phyloP scores from a whole-genome alignment of 2,113 vertebrate species.

The Chrysochloris asiatica region DNA sequence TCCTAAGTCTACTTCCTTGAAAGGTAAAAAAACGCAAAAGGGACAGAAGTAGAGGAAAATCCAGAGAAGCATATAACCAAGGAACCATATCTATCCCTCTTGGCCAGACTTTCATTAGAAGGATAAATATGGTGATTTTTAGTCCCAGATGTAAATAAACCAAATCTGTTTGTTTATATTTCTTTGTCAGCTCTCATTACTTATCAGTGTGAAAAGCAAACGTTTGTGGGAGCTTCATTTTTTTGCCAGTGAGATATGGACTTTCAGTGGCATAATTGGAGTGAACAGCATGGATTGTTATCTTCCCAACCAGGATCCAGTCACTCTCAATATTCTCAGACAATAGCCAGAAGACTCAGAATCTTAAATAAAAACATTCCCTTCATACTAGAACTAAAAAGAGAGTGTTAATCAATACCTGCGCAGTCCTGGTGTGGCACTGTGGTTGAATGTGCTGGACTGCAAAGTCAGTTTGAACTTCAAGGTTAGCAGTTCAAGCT shows the following conservation, averaged over 20 bases:
- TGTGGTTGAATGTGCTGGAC: too few relatives aligned
- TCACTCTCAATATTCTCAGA: slow-evolving; percentile 28
- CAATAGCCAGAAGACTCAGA: slow-evolving; percentile 32
- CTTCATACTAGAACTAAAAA: slow-evolving; percentile 11
- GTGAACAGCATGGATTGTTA: slow-evolving; percentile 6
- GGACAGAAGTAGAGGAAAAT: not conserved
- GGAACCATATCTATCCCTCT: not conserved
- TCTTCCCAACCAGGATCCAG: slow-evolving; percentile 14
- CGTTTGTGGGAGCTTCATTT: slow-evolving; percentile 28
- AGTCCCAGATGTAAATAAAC: not conserved
- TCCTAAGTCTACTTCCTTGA: not conserved
- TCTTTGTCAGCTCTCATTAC: slow-evolving; percentile 50
- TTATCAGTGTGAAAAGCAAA: slow-evolving; percentile 13
- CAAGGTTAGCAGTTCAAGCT: too few relatives aligned
- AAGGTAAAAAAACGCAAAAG: not conserved
- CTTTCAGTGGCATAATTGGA: slow-evolving; percentile 38
- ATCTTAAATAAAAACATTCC: slow-evolving; percentile 47
- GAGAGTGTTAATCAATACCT: not conserved
- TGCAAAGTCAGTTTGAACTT: too few relatives aligned
- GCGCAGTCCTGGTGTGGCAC: too few relatives aligned
- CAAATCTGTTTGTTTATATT: slow-evolving; percentile 37
- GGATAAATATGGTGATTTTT: slow-evolving; percentile 12
- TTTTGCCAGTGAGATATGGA: not conserved
- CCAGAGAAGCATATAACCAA: not conserved
- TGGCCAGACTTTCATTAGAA: not conserved